These are phyloP conservation scores for Apaloderma vittatum DNA, from an alignment of 2,113 vertebrate genomes.

Conservation along the genomic window DNA sequence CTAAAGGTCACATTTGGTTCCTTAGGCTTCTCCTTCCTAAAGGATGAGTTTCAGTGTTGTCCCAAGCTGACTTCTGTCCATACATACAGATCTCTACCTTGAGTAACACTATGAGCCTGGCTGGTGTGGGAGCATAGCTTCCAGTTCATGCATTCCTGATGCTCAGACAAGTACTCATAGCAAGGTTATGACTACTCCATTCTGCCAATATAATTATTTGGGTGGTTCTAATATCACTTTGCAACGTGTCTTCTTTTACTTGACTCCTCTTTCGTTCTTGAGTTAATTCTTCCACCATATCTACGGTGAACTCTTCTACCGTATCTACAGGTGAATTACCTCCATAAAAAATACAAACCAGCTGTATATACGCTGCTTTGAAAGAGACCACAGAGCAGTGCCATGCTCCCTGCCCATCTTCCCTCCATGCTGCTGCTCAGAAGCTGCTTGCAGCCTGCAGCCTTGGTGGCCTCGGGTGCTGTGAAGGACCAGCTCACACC, in stretches of 20 bases:
- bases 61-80: neutral
- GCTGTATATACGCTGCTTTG: neutral
- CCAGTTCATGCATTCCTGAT: neutral
- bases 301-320: neutral
- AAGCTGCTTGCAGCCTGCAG: neutral
- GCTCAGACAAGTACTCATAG: neutral
- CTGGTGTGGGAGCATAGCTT: neutral
- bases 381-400: neutral
- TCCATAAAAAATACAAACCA: neutral
- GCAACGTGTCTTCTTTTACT: neutral
- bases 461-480: neutral
- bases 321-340: neutral
- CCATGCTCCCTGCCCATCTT: neutral
- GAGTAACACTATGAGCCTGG: neutral
- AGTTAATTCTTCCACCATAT: neutral
- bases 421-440: neutral
- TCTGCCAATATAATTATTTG: neutral
- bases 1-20: neutral
- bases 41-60: neutral
- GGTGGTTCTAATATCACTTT: neutral
- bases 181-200: neutral
- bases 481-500: neutral
- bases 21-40: neutral
- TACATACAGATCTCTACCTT: neutral
- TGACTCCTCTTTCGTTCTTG: neutral